Evolutionary conservation across 2,113 vertebrate genomes (phyloP).

Genomic region (Semnornis frantzii): DNA sequence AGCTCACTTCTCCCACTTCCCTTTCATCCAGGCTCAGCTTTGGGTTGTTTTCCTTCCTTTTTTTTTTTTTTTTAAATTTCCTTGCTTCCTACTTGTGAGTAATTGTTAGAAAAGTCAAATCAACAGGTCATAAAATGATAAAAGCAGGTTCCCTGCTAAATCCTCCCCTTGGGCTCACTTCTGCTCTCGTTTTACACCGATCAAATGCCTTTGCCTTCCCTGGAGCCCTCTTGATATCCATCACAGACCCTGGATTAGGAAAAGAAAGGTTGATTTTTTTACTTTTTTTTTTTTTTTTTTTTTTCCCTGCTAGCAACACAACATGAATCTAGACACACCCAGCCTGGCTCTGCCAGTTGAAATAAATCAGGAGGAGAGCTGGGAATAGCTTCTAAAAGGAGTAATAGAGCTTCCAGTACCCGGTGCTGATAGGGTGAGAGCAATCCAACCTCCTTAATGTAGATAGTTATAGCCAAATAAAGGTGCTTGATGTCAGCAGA

Average conservation of each 20-base stretch:
- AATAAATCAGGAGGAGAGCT: conserved; percentile 47
- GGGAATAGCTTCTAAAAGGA: conserved; percentile 11
- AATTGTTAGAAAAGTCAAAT: conserved; percentile 42
- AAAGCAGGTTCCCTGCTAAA: conserved; percentile 33
- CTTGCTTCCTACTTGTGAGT: conserved; percentile 18
- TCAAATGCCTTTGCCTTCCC: conserved; percentile 32
- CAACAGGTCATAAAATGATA: conserved; percentile 59
- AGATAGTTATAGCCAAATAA: conserved; percentile 56
- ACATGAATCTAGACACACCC: conserved; percentile 38
- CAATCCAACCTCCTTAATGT: conserved; percentile 35
- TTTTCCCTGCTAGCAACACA: conserved; percentile 14
- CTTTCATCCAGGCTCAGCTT: background rate
- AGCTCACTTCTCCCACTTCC: background rate
- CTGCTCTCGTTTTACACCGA: conserved; percentile 9
- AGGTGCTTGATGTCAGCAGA: conserved; percentile 49
- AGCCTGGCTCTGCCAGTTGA: background rate
- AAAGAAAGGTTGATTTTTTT: conserved; percentile 18
- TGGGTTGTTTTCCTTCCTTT: background rate
- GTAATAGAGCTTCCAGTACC: conserved; percentile 33
- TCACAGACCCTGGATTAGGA: conserved; percentile 9
- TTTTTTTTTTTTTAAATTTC: background rate
- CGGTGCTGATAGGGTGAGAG: background rate
- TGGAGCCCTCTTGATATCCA: conserved; percentile 51
- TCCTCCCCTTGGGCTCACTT: conserved; percentile 54
- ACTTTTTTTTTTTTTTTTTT: no score